Base-by-base conservation (phyloP, 23 tunicate genomes). In the Oikopleura dioica region DNA sequence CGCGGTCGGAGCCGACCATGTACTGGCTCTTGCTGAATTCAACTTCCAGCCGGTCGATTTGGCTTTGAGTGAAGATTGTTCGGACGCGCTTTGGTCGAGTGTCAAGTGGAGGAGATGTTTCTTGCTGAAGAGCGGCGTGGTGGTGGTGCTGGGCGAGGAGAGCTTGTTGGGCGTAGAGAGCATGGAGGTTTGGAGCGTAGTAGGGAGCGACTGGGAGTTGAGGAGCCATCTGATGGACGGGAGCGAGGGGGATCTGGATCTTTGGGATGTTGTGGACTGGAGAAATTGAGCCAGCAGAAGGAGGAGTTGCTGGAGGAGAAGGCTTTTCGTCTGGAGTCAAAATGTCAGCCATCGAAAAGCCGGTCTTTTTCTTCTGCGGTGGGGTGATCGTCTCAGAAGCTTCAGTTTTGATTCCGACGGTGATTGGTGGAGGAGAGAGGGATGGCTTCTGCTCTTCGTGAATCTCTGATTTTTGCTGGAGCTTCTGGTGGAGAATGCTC, bases 1-100 rank as follows among this genome's bases (percentile, higher is more conserved):
- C 97, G 0, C 97, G 80, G 67, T 91, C 55, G 9, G 55, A 44
- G 16, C 55, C 55, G 55, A 44, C 16, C 55, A 44, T 44, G 16
- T 44, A 44, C 16, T 44, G 55, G 16, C 16, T 5, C 16, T 44
- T 44, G 9, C 55, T 16, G 16, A 44, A 44, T 44, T 44, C 55
- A 16, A 44, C 16, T 44, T 44, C 55, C 16, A 44, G 55, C 16
- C 55, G 55, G 55, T 44, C 55, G 16, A 44, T 16, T 44, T 44
- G 55, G 16, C 16, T 5, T 44, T 44, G 55, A 16, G 55, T 44
- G 55, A 44, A 44, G 16, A 44, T 44, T 5, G 55, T 44, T 44
- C 55, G 55, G 16, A 44, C 55, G 9, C 55, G 9, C 16, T 44
- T 44, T 16, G 55, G 55, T 16, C 16, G 9, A 9, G 16, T 5